These are phyloP conservation scores for Rhyacophila evoluta DNA, from an alignment of 2,888 invertebrate species.

Conservation along the genomic window DNA sequence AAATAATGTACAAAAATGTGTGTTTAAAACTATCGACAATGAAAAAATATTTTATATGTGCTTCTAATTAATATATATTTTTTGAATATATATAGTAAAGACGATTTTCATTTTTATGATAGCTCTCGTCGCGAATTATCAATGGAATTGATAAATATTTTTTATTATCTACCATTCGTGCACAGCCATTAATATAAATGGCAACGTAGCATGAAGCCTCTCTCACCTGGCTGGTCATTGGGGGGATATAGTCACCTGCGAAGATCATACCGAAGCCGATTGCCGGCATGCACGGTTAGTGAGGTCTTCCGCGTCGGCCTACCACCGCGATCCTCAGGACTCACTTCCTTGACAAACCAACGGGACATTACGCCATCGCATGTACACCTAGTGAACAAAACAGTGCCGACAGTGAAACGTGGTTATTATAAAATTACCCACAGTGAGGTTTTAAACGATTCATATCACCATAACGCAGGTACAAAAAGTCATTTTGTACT, in stretches of 20 bases:
- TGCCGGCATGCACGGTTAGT: constrained; percentile 12
- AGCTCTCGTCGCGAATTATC: too few species aligned
- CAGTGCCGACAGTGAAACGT: neutral
- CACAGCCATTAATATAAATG: neutral
- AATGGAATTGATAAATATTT: too few species aligned
- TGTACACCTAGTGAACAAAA: neutral
- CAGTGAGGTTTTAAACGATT: neutral
- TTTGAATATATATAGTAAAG: too few species aligned
- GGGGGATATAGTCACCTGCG: constrained; percentile 7
- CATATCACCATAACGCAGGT: neutral
- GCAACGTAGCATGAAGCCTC: constrained; percentile 17
- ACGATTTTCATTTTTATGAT: too few species aligned
- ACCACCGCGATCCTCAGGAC: constrained; percentile 1
- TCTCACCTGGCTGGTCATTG: constrained; percentile 6
- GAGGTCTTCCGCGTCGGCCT: neutral
- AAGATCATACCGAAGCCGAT: constrained; percentile 24
- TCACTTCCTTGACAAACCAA: neutral
- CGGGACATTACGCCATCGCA: neutral
- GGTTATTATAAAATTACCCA: neutral
- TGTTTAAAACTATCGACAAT: too few species aligned
- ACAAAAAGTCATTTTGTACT: neutral
- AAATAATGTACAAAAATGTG: too few species aligned
- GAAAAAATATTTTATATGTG: too few species aligned
- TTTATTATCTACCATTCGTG: neutral
- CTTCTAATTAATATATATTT: too few species aligned